phyloP scores from a whole-genome alignment of 2,888 invertebrate species.

The Cheilosia vernalis region DNA sequence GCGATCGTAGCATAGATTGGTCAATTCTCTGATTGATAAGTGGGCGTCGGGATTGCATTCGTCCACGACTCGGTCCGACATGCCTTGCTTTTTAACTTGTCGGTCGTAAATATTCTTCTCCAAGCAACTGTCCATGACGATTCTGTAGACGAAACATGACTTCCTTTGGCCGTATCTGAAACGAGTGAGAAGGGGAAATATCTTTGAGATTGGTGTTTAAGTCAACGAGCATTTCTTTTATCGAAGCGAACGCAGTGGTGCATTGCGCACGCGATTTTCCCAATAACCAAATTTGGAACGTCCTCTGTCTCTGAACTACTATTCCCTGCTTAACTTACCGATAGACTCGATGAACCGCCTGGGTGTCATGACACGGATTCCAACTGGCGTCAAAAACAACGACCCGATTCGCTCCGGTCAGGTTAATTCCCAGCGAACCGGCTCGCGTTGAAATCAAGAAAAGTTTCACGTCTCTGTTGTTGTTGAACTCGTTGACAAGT shows the following conservation, averaged over 20 bases:
- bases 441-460: constrained; percentile 98
- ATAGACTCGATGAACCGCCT: constrained; percentile 98
- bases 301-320: not conserved
- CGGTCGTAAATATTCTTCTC: constrained; percentile 99
- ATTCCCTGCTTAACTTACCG: constrained; percentile 79
- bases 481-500: constrained; percentile 97
- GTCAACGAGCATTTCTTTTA: too few relatives aligned
- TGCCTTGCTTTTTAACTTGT: constrained; percentile 99
- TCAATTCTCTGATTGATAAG: constrained; percentile 94
- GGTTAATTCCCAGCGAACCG: constrained; percentile 97
- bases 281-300: not conserved
- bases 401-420: constrained; percentile 98
- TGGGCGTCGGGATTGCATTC: constrained; percentile 98
- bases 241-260: too few relatives aligned
- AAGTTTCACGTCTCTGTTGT: constrained; percentile 92
- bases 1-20: constrained; percentile 95
- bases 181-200: constrained; percentile 76
- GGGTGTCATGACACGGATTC: constrained; percentile 99
- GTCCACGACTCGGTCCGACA: constrained; percentile 99
- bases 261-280: too few relatives aligned
- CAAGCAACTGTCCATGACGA: constrained; percentile 98
- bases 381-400: constrained; percentile 99
- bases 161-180: constrained; percentile 95
- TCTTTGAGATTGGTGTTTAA: too few relatives aligned
- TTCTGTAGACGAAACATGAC: constrained; percentile 96